Base-by-base conservation (phyloP, 2,888 invertebrate genomes). In the Pediacus dermestoides region DNA sequence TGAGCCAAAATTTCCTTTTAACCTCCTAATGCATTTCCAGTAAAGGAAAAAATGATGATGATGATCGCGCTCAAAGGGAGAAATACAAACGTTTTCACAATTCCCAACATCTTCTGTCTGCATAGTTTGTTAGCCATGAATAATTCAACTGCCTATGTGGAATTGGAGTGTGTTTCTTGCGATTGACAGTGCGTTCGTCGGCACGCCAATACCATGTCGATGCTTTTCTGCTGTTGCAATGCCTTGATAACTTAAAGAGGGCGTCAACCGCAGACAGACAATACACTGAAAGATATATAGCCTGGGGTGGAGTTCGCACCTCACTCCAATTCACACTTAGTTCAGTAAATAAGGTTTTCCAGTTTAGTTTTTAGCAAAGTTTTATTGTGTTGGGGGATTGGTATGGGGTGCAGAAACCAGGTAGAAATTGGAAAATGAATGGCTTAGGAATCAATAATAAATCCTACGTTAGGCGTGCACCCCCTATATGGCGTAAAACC, bases 181-280 rank as follows among this genome's bases (percentile, higher is more conserved):
- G 42, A 47, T 44, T 50, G 50, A 46, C 47, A 44, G 47, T 45
- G 44, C 45, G 46, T 43, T 44, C 45, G 35, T 37, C 48, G 48
- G 44, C 43, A 48, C 48, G 48, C 50, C 46, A 48, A 47, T 45
- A 44, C 40, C 50, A 47, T 50, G 49, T 53, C 47, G 49, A n/a
- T n/a, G n/a, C 42, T 46, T 48, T 46, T 43, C 44, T 43, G 39
- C 45, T 45, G 37, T 42, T 34, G 38, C 43, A 45, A 26, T 9
- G 28, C 28, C 39, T 41, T 49, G 50, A 51, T 50, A 47, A 48
- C 39, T 40, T 44, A 28, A 45, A 47, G 42, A 48, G 51, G 53
- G 53, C 53, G 53, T 50, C 50, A 53, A 48, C 53, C 51, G 48
- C 53, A 51, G 48, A 41, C 43, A 49, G 53, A 53, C 49, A 53